phyloP scores from a whole-genome alignment of 2,113 vertebrate genomes.

The Taxidea taxus region DNA sequence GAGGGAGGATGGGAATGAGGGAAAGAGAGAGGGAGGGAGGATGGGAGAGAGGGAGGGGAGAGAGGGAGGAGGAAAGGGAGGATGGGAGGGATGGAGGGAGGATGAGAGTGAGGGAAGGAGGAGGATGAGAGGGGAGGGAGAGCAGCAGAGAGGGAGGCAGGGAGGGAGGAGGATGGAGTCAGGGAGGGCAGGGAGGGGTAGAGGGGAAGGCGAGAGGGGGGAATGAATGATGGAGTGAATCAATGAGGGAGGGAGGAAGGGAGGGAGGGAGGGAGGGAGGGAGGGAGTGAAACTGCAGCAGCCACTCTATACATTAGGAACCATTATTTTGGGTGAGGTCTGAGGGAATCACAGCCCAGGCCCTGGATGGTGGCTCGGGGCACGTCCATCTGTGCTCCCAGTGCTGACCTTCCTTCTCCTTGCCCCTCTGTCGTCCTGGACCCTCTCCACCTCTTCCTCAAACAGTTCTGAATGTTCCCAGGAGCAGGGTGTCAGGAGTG shows the following conservation, averaged over 20 bases:
- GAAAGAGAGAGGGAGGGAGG: too few species aligned
- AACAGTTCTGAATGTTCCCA: not conserved
- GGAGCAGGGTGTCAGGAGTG: not conserved
- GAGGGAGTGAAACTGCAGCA: not conserved
- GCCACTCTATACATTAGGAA: not conserved
- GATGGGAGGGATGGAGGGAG: too few species aligned
- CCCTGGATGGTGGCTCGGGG: not conserved
- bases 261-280: too few species aligned
- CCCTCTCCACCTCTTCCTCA: not conserved
- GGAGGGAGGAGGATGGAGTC: too few species aligned
- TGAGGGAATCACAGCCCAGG: not conserved
- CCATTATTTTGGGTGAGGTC: not conserved
- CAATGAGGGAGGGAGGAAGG: not conserved
- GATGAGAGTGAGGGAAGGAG: too few species aligned
- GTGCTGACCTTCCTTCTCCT: not conserved
- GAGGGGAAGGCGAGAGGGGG: too few species aligned
- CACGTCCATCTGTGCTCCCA: not conserved
- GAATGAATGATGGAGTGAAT: not conserved
- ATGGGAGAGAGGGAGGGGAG: too few species aligned
- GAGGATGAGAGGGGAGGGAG: too few species aligned
- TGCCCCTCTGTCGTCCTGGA: not conserved
- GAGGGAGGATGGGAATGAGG: too few species aligned
- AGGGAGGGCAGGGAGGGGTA: too few species aligned
- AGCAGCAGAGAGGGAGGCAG: too few species aligned
- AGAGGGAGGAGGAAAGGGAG: too few species aligned